Conservation (phyloP, 2,797 vertebrate species). For the Chloroceryle amazona region DNA sequence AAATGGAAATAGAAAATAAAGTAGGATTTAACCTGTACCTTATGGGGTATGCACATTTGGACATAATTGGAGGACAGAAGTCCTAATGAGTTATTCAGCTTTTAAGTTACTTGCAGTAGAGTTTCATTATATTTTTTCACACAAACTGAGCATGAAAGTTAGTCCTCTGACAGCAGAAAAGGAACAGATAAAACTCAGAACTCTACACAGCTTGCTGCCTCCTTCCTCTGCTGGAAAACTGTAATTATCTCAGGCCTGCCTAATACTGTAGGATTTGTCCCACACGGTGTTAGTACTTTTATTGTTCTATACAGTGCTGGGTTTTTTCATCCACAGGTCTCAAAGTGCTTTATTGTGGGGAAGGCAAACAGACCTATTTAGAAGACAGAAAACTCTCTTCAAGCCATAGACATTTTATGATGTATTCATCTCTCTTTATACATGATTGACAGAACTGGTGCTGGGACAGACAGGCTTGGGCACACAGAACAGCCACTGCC, state of each 20-base stretch:
- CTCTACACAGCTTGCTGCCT: neutral
- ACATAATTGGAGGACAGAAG: slow-evolving; percentile 39
- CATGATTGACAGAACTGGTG: neutral
- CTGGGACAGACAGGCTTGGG: neutral
- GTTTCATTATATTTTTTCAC: slow-evolving; percentile 23
- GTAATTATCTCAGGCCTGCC: slow-evolving; percentile 49
- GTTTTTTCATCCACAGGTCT: neutral
- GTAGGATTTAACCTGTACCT: neutral
- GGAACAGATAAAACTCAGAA: slow-evolving; percentile 16
- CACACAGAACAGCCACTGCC: neutral
- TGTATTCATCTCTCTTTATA: neutral
- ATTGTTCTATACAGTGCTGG: slow-evolving; percentile 4
- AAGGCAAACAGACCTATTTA: slow-evolving; percentile 1
- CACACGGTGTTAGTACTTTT: neutral
- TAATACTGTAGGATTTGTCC: slow-evolving; percentile 31
- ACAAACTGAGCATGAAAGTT: slow-evolving; percentile 48
- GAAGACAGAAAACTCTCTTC: slow-evolving; percentile 7
- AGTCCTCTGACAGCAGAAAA: slow-evolving; percentile 4
- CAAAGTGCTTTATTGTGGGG: neutral
- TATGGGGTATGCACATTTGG: slow-evolving; percentile 5
- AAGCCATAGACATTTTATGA: neutral
- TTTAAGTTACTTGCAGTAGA: slow-evolving; percentile 35
- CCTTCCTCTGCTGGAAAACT: neutral
- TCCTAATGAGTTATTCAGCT: slow-evolving; percentile 36
- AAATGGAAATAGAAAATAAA: neutral